These are phyloP conservation scores for Desmophyllum pertusum DNA, from an alignment of 92 coral and sea anemone species.

Conservation along the genomic window DNA sequence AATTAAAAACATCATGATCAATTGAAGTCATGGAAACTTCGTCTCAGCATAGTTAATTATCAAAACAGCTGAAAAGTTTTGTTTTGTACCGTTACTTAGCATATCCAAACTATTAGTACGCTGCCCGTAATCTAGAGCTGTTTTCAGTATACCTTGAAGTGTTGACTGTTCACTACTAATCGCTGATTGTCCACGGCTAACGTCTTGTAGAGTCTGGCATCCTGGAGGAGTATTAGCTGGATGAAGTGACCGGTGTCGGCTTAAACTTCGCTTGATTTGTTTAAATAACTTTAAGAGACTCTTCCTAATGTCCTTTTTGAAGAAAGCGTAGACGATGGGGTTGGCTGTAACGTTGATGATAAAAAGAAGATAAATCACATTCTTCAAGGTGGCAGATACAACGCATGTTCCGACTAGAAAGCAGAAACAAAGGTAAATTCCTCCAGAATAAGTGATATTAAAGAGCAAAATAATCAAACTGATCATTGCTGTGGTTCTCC, in stretches of 20 bases:
- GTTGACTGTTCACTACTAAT: too few relatives aligned
- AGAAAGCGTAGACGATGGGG: conserved; percentile 20
- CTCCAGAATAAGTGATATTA: conserved; percentile 12
- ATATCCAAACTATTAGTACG: too few relatives aligned
- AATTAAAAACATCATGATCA: too few relatives aligned
- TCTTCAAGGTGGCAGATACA: not conserved
- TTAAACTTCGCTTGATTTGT: not conserved
- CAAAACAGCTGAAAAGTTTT: too few relatives aligned
- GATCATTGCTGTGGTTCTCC: conserved; percentile 3
- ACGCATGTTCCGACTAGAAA: not conserved
- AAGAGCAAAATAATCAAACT: conserved; percentile 10
- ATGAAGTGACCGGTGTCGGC: not conserved
- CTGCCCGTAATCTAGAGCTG: too few relatives aligned
- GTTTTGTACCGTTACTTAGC: too few relatives aligned
- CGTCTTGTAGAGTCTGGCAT: too few relatives aligned
- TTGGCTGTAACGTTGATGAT: conserved; percentile 17
- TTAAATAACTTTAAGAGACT: not conserved
- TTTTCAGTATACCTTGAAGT: too few relatives aligned
- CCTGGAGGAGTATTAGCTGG: too few relatives aligned
- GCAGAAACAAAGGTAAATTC: conserved; percentile 15
- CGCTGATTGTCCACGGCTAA: too few relatives aligned
- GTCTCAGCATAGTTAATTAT: too few relatives aligned
- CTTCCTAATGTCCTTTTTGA: conserved; percentile 24
- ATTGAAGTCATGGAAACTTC: too few relatives aligned
- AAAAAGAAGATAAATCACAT: conserved; percentile 1